Base-by-base conservation (phyloP, 2,888 invertebrate species). In the Caenorhabditis angaria region DNA sequence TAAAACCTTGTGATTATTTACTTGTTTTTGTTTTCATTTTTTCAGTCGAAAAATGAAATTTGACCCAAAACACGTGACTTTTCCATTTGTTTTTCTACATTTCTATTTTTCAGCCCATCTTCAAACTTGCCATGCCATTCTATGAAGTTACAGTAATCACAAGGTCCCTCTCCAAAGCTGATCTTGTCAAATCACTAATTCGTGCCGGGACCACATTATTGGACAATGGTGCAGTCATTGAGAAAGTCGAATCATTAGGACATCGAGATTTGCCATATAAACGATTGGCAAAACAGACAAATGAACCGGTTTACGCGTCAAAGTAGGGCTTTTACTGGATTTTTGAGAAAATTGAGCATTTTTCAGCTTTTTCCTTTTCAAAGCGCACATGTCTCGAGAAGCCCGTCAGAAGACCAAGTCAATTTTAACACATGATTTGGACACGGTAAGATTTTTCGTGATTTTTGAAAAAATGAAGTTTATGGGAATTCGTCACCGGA, bases 181-280 rank as follows among this genome's bases (percentile, higher is more conserved):
- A 84, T 71, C 76, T 86, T 8, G 75, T 83, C n/a, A 82, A 80
- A 53, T 75, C 82, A 2, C 51, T 86, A 10, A 65, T 77, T 20
- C 76, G 85, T n/a, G 82, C 82, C 8, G 85, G 83, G 27, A 80
- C 76, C 24, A 77, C 80, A 58, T 51, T 86, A 22, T 70, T 86
- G n/a, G 81, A 86, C 56, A 71, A 84, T 61, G 86, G 86, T 25
- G 86, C 83, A 4, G 85, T 86, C 10, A 84, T 86, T 29, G 81
- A 82, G 61, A 80, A 82, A 60, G 69, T 82, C 1, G 78, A 86
- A 62, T 83, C 83, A 25, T 74, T 86, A 10, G 86, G 86, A 8
- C 83, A 83, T 58, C 70, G 82, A 20, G 85, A 86, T 78, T 65
- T 86, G 27, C 83, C 84, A 2, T 82, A 78, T 67, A 82, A 81